These are phyloP conservation scores for Pollenia angustigena DNA, from an alignment of 2,888 invertebrate genomes.

Conservation along the genomic window DNA sequence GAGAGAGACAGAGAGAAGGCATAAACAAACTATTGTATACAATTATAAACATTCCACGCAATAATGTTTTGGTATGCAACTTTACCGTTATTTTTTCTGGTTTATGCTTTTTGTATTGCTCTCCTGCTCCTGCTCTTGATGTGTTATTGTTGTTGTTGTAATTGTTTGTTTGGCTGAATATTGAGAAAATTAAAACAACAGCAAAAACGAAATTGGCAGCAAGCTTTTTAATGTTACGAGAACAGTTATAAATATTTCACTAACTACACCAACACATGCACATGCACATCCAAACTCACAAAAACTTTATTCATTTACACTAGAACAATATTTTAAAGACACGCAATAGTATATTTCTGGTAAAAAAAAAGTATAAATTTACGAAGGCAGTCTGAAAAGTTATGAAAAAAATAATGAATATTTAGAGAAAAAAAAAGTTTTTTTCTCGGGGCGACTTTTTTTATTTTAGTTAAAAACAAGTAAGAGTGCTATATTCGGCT, in stretches of 20 bases:
- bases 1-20: background rate
- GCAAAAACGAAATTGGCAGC: conserved; percentile 16
- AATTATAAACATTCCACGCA: conserved; percentile 31
- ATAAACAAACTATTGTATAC: conserved; percentile 9
- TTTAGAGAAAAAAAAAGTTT: too few relatives aligned
- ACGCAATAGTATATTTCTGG: conserved; percentile 45
- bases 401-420: too few relatives aligned
- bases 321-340: conserved; percentile 21
- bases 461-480: too few relatives aligned
- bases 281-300: background rate
- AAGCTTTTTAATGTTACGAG: conserved; percentile 31
- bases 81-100: conserved; percentile 2
- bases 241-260: conserved; percentile 51
- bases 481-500: too few relatives aligned
- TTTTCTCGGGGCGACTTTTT: too few relatives aligned
- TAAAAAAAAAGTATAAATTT: background rate
- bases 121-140: background rate
- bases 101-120: background rate
- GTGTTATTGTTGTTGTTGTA: background rate
- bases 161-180: background rate
- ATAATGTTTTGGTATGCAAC: conserved; percentile 23
- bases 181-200: conserved; percentile 7
- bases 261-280: conserved; percentile 32
- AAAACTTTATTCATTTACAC: background rate
- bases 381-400: background rate